Base-by-base conservation (phyloP, 2,888 invertebrate genomes). In the Sminthurides aquaticus region DNA sequence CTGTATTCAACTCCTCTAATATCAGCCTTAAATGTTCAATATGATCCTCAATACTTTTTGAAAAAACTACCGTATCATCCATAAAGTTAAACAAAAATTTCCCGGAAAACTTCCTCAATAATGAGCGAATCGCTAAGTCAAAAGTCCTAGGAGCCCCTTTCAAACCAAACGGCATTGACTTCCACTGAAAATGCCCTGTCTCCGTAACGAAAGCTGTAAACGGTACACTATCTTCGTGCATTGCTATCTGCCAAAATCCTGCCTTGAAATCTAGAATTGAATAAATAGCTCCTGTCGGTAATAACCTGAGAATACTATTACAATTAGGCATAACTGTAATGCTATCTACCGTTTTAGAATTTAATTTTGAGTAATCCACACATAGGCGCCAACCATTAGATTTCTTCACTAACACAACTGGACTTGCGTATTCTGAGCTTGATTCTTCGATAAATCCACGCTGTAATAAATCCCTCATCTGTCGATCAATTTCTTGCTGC, bases 241-340 rank as follows among this genome's bases (percentile, higher is more conserved):
- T 24, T 11, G 55, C 18, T 1, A 65, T 62, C 56, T 67, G 67
- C 67, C 67, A 67, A 57, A 59, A 65, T 15, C 68, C 68, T 8
- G 57, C 57, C 49, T 54, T 57, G 1, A 62, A 48, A 63, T 68
- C 68, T 11, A 68, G 63, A 1, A 5, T 3, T 8, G 54, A 29
- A 54, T 60, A 68, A 20, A 22, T 43, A 18, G 57, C 61, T 25
- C 61, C 64, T 25, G 56, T 49, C 29, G 58, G 60, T 1, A 65
- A 18, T 29, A 64, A 58, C n/a, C 63, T 29, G 48, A 65, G 55
- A 5, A 66, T 63, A n/a, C 56, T 55, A 5, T 63, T 60, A 1
- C 55, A 28, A 52, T 65, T 68, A 29, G 62, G 65, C 34, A 68
- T 63, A 20, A 57, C 62, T 26, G 55, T 56, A 1, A 57, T 26